Percentiles rank a stretch among this genome's conserved stretches.
Evolutionary conservation across 2,888 invertebrate species (phyloP).

Genomic region (Thymelicus lineola): DNA sequence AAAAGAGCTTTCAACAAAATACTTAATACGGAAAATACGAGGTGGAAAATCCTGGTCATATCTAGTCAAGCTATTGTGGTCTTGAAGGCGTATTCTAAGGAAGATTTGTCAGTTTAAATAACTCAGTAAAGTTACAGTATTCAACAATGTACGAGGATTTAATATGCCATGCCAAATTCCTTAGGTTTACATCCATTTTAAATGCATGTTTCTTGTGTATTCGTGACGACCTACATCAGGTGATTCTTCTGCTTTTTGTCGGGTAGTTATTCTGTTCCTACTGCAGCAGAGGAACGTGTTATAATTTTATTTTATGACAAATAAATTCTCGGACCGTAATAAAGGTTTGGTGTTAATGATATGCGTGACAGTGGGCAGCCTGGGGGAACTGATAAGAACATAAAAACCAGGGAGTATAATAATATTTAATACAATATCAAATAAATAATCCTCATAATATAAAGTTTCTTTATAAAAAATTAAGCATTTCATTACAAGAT

Average conservation of each 20-base stretch:
- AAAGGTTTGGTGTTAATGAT: background rate
- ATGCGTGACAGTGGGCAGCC: too few species aligned
- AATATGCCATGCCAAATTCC: too few species aligned
- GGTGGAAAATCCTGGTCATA: constrained; percentile 73
- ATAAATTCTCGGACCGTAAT: background rate
- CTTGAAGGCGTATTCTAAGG: constrained; percentile 44
- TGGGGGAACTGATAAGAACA: background rate
- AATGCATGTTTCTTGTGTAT: too few species aligned
- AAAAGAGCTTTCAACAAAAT: constrained; percentile 78
- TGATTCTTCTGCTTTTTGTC: background rate
- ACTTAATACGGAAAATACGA: constrained; percentile 72
- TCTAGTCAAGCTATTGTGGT: constrained; percentile 60
- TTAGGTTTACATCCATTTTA: too few species aligned
- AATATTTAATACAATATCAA: too few species aligned
- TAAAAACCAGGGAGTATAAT: background rate
- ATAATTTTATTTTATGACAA: background rate
- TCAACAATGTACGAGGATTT: too few species aligned
- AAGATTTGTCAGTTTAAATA: constrained; percentile 31
- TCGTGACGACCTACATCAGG: too few species aligned
- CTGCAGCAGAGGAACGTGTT: background rate
- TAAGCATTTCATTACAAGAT: too few species aligned
- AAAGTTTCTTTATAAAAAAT: too few species aligned
- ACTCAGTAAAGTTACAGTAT: background rate
- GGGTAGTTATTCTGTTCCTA: background rate
- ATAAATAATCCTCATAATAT: too few species aligned